Percentiles rank a stretch among this genome's conserved stretches.
Evolutionary conservation across 2,113 vertebrate species (phyloP).

Genomic region (Fulmarus glacialis): DNA sequence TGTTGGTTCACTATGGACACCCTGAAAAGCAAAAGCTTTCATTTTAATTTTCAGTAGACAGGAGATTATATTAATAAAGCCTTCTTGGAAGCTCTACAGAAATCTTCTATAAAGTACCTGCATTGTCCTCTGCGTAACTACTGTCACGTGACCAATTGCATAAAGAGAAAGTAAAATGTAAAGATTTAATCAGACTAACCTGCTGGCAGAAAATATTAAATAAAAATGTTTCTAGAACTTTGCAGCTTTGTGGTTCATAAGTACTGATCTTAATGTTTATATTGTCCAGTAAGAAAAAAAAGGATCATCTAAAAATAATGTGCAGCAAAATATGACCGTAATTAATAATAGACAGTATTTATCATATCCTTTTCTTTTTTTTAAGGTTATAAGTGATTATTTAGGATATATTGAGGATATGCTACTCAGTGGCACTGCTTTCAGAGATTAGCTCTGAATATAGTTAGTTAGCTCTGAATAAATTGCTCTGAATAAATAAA

Average conservation of each 20-base stretch:
- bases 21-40: not conserved
- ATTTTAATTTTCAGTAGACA: slow-evolving; percentile 38
- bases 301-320: not conserved
- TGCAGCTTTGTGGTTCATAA: not conserved
- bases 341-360: not conserved
- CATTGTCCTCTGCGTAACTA: not conserved
- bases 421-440: not conserved
- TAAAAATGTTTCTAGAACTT: not conserved
- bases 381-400: not conserved
- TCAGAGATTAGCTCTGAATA: not conserved
- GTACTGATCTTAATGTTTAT: not conserved
- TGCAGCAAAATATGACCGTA: not conserved
- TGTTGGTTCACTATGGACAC: not conserved
- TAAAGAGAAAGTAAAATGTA: not conserved
- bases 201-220: not conserved
- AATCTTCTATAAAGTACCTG: not conserved
- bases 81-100: not conserved
- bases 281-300: not conserved
- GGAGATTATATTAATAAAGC: not conserved
- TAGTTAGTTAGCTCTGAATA: not conserved
- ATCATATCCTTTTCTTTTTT: not conserved
- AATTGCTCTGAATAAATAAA: not conserved
- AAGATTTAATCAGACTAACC: not conserved
- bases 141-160: not conserved
- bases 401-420: not conserved